phyloP scores from a whole-genome alignment of 2,113 vertebrate species.

The Gyps fulvus region DNA sequence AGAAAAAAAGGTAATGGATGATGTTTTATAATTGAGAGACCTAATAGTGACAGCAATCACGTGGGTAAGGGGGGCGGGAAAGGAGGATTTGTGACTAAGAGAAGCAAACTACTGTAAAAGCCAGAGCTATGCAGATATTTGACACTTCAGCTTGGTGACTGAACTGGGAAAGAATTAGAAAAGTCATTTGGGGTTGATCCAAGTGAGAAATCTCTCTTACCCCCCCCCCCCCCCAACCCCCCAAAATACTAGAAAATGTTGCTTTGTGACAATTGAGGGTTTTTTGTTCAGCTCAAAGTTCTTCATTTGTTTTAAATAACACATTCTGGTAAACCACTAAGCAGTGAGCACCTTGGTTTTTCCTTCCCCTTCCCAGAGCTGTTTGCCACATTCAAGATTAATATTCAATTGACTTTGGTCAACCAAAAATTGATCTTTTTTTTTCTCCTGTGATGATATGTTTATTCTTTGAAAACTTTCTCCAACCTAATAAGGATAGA shows the following conservation, averaged over 20 bases:
- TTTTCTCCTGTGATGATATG: fast-evolving
- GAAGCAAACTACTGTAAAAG: not conserved
- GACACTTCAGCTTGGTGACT: not conserved
- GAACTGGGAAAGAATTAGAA: not conserved
- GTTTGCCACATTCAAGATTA: not conserved
- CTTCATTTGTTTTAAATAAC: not conserved
- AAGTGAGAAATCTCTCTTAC: not conserved
- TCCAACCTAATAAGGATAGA: constrained; percentile 27
- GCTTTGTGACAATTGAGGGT: not conserved
- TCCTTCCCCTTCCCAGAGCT: not conserved
- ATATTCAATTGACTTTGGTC: not conserved
- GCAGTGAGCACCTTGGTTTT: not conserved
- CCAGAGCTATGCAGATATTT: not conserved
- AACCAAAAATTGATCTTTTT: not conserved
- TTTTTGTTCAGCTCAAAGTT: not conserved
- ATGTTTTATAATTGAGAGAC: not conserved
- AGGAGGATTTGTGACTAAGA: not conserved
- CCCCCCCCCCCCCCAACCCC: too few species aligned
- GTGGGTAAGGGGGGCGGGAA: not conserved
- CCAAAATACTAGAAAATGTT: not conserved
- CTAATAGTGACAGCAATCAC: not conserved
- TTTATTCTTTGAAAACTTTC: constrained; percentile 14
- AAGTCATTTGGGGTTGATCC: not conserved
- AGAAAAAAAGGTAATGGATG: not conserved
- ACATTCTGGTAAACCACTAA: not conserved